Base-by-base conservation (phyloP, 2,888 invertebrate genomes). In the Hyposoter dolosus region DNA sequence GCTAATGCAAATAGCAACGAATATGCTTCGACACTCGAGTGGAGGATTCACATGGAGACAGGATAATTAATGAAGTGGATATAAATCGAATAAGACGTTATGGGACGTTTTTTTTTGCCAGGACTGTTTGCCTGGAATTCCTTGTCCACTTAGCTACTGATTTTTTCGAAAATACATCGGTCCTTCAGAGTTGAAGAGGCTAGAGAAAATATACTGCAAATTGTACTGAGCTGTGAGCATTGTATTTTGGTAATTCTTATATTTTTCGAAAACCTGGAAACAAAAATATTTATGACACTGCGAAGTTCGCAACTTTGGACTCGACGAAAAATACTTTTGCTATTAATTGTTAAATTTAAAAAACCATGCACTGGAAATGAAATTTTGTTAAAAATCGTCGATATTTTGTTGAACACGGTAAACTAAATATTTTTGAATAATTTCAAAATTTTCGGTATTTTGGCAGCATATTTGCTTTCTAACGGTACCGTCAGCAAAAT, bases 1-100 rank as follows among this genome's bases (percentile, higher is more conserved):
- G 74, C 68, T 83, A 71, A 77, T 83, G 78, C 66, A 66, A 78
- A 83, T 83, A 72, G 72, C 78, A 72, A 79, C 66, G 75, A 76
- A 47, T 28, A 28, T 74, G 43, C 35, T 78, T 68, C 47, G 56
- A 79, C 53, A 53, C 17, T 68, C 69, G 53, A 75, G 45, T 28
- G 56, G 28, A 28, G 47, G 19, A 82, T 47, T 47, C 23, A 32
- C 43, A 80, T 40, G 63, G 65, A 66, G 40, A 65, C 12, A 17
- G 66, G 80, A 78, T 50, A 66, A 72, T 66, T 23, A 23, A 78
- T 56, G 28, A 78, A 78, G 78, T 74, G 78, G 66, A 74, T 78
- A 63, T 66, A n/a, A n/a, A 69, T 71, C n/a, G 50, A 63, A 72
- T 17, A 6, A 56, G 50, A 12, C 56, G 19, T 40, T 28, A 60